Evolutionary conservation across 2,797 vertebrate species (phyloP), one percentile per base, ranked within the genome.

Genomic region (Sebastes itinus): DNA sequence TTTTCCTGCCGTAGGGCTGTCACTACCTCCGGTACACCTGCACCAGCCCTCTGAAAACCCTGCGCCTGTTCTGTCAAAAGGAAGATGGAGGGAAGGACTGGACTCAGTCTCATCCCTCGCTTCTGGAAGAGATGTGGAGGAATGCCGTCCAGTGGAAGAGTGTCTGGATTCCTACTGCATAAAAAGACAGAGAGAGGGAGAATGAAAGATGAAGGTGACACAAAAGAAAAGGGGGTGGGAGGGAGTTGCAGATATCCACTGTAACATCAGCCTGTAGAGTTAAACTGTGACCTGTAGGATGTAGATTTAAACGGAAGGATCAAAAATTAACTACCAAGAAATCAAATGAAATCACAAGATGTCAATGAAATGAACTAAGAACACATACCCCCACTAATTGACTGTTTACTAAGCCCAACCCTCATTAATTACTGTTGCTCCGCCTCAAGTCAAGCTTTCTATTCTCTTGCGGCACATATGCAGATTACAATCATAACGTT

Each of bases 161-260:
- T n/a, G 86, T 96, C 13, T 96, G 96, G 95, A 95, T 96, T 71
- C 96, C 96, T 7, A 96, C 95, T 0, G 94, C 95, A 23, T 96
- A 86, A 87, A 46, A 35, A 38, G 12, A 4, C 33, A 38, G 12
- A n/a, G 23, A 5, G 55, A n/a, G n/a, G 14, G 7, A 64, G 25
- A 38, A n/a, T 4, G 5, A 59, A 23, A 7, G 25, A 18, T n/a
- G 20, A 38, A 46, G 33, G 20, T 8, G 16, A 10, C 30, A 10
- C 28, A 33, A 28, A n/a, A 16, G 6, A 77, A n/a, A n/a, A n/a
- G n/a, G n/a, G 69, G 14, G n/a, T 16, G 33, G 25, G 11, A 5
- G n/a, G n/a, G 35, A 38, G 16, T 25, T 16, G 9, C n/a, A 74
- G 25, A 52, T 2, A 11, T 27, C 35, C 32, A 46, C 20, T 5